A percentile compares a stretch with the other conserved stretches of the same genome.
Evolutionary conservation across 1,140 invertebrate genomes (phyloP).

Genomic region (Tyrophagus putrescentiae): DNA sequence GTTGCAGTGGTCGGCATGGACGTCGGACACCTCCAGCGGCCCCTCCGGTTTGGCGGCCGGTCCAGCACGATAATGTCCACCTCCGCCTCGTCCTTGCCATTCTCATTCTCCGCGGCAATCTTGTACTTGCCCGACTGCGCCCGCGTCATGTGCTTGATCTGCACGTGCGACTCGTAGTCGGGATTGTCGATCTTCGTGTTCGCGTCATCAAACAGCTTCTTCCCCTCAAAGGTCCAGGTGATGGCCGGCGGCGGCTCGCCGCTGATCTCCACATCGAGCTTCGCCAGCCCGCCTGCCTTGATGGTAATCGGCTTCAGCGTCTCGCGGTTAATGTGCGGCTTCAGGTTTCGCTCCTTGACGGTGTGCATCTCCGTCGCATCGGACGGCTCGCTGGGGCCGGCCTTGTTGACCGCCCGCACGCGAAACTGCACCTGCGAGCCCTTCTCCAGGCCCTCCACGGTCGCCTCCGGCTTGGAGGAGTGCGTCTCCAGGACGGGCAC

Average conservation of each 20-base stretch:
- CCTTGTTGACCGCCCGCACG: slow-evolving; percentile 89
- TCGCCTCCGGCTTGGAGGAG: slow-evolving; percentile 62
- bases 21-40: slow-evolving; percentile 60
- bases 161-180: slow-evolving; percentile 74
- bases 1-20: slow-evolving; percentile 81
- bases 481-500: slow-evolving; percentile 39
- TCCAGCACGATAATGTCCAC: slow-evolving; percentile 60
- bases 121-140: slow-evolving; percentile 84
- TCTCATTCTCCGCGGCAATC: slow-evolving; percentile 69
- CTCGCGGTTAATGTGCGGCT: slow-evolving; percentile 20
- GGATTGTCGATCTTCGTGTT: slow-evolving; percentile 60
- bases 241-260: slow-evolving; percentile 94
- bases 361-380: slow-evolving; percentile 25
- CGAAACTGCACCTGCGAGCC: slow-evolving; percentile 94
- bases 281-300: slow-evolving; percentile 75
- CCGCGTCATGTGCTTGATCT: slow-evolving; percentile 64
- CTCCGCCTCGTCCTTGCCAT: slow-evolving; percentile 77
- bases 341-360: slow-evolving; percentile 20
- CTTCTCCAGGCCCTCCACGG: slow-evolving; percentile 75
- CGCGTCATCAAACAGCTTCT: slow-evolving; percentile 48
- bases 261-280: slow-evolving; percentile 78
- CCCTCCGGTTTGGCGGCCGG: slow-evolving; percentile 28
- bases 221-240: slow-evolving; percentile 51
- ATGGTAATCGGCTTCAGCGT: slow-evolving; percentile 17
- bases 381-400: slow-evolving; percentile 79